Evolutionary conservation across 2,797 vertebrate species (phyloP), one percentile per base, ranked within the genome.

Genomic region (Muscicapa comitata): DNA sequence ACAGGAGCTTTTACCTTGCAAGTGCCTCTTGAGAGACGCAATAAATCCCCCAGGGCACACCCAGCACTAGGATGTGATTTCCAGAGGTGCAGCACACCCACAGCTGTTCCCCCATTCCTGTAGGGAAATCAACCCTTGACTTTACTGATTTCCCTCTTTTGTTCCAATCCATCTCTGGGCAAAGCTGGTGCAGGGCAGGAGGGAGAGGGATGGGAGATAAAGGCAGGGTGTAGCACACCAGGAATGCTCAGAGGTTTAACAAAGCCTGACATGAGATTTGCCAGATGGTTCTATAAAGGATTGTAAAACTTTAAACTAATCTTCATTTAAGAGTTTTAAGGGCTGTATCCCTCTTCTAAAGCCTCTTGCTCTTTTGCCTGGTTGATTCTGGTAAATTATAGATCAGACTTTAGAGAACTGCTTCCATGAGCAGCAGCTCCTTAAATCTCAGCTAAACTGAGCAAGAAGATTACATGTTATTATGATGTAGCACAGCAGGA

Each of bases 311-410:
- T 98, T 95, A 98, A 97, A 95, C 95, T 98, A 97, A 98, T 98
- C 98, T 98, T 98, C 95, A 80, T 97, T 97, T 98, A 98, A 98
- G 97, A 98, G 97, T 98, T 98, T 98, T 98, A 98, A 97, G 97
- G 95, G 87, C 92, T 97, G 95, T 97, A 97, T 98, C 95, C 94
- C 86, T 95, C 90, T 96, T 96, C 76, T 86, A 97, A 98, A 98
- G 94, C 97, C 94, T 97, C 94, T 97, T 98, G 97, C 97, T 97
- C 96, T 98, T 98, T 96, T 97, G 96, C 97, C 93, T 94, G 96
- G 96, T 96, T 97, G 97, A 98, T 97, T 98, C 97, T 96, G 86
- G 86, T 97, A 98, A 98, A 98, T 97, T 98, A 98, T 98, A 98
- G 94, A 98, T 98, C 97, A 97, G 95, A 91, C 93, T 97, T 97